Base-by-base conservation (phyloP, 2,797 vertebrate genomes). In the Telmatherina bonti region DNA sequence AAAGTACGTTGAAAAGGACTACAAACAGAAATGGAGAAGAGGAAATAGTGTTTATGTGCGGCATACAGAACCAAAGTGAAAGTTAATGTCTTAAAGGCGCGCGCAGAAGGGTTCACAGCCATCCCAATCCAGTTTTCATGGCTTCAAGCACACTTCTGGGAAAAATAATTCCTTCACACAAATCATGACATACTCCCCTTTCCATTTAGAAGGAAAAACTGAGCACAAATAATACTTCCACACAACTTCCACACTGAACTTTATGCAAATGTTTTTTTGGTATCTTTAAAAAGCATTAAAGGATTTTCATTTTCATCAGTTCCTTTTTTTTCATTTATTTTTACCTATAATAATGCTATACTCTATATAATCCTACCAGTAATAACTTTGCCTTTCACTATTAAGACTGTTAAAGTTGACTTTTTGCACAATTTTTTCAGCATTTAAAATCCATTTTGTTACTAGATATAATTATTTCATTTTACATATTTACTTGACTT, bases 201-300 rank as follows among this genome's bases (percentile, higher is more conserved):
- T 67, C 64, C 10, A 58, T 62, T 29, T 15, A 8, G 24, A 38
- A 51, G 33, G 27, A 45, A 63, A 67, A 36, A 57, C n/a, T 5
- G 59, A 65, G 68, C 53, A 68, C n/a, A 64, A 62, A 67, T 63
- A 62, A 59, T 16, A 22, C 60, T 62, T 79, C 67, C 71, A 59
- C 72, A 76, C 52, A 81, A 61, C 57, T 61, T 62, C 57, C 16
- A 49, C 29, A 22, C 52, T 45, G n/a, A n/a, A n/a, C n/a, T n/a
- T n/a, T n/a, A n/a, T n/a, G n/a, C n/a, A n/a, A n/a, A n/a, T n/a
- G n/a, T n/a, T n/a, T n/a, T n/a, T n/a, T n/a, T n/a, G n/a, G n/a
- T n/a, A n/a, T n/a, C n/a, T n/a, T n/a, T n/a, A n/a, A n/a, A n/a
- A n/a, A n/a, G n/a, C n/a, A n/a, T n/a, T n/a, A n/a, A n/a, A n/a